phyloP scores from a whole-genome alignment of 2,797 vertebrate species.

The Fundulus diaphanus region DNA sequence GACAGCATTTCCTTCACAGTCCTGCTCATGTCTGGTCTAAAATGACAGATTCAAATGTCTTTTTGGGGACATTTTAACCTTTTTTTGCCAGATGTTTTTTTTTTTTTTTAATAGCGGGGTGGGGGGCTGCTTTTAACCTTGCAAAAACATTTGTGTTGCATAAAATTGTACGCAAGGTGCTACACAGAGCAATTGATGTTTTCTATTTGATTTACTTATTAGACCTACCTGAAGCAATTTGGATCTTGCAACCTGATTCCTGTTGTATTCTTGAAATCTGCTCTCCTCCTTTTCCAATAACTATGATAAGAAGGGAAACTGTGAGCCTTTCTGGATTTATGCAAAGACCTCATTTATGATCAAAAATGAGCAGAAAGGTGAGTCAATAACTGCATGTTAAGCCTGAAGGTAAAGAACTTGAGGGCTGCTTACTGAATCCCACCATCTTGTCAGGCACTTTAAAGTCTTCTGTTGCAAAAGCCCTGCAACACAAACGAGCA shows the following conservation, averaged over 20 bases:
- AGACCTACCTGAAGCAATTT: conserved; percentile 93
- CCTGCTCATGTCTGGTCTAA: background rate
- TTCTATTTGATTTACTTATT: background rate
- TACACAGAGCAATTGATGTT: background rate
- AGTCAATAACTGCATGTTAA: conserved; percentile 38
- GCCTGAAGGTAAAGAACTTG: conserved; percentile 26
- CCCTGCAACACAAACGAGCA: conserved; percentile 79
- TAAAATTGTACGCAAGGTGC: background rate
- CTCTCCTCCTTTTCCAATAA: conserved; percentile 98
- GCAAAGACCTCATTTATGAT: conserved; percentile 32
- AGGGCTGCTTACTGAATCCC: conserved; percentile 95
- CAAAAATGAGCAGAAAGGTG: conserved; percentile 50
- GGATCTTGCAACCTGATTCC: conserved; percentile 99
- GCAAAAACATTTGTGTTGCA: background rate
- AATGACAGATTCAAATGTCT: background rate
- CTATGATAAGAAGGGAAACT: conserved; percentile 73
- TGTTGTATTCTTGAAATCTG: conserved; percentile 98
- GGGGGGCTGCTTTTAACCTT: background rate
- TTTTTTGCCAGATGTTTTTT: background rate
- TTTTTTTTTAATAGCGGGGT: too few relatives aligned
- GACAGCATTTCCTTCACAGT: background rate
- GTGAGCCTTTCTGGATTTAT: conserved; percentile 26
- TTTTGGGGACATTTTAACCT: background rate
- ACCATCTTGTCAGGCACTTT: conserved; percentile 99
- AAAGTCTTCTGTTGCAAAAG: conserved; percentile 97